A percentile compares a stretch with the other conserved stretches of the same genome.
These are phyloP conservation scores for Lutjanus campechanus DNA, from an alignment of 2,797 vertebrate species.

Conservation along the genomic window DNA sequence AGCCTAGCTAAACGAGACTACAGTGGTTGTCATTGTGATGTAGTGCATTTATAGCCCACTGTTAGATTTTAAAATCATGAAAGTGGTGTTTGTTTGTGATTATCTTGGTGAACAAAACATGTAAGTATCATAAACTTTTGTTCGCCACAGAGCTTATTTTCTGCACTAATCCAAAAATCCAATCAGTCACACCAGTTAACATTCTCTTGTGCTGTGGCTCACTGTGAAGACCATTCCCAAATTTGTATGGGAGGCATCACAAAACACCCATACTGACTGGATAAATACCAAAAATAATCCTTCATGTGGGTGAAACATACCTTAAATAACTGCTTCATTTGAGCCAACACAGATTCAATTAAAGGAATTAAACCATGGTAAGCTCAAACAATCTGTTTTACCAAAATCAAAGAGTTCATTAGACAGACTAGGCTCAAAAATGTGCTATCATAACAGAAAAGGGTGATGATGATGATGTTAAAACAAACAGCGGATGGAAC, in stretches of 20 bases:
- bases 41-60: no score
- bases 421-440: slow-evolving; percentile 20
- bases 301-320: slow-evolving; percentile 62
- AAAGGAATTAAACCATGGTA: not conserved
- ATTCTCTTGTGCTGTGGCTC: slow-evolving; percentile 80
- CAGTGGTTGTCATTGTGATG: no score
- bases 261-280: slow-evolving; percentile 73
- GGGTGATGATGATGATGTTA: slow-evolving; percentile 11
- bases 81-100: no score
- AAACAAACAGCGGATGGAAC: slow-evolving; percentile 30
- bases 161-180: not conserved
- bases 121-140: no score
- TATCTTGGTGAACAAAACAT: no score
- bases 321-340: slow-evolving; percentile 55
- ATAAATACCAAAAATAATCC: slow-evolving; percentile 63
- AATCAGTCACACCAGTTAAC: slow-evolving; percentile 85
- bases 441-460: slow-evolving; percentile 12
- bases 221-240: slow-evolving; percentile 77
- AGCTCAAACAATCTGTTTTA: slow-evolving; percentile 29
- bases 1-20: no score
- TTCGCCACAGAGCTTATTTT: no score
- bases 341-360: slow-evolving; percentile 28
- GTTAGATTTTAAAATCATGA: no score
- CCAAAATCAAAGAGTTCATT: slow-evolving; percentile 37
- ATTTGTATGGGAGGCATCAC: slow-evolving; percentile 83